phyloP scores from a whole-genome alignment of 2,113 vertebrate genomes.

The Chloropsis hardwickii region DNA sequence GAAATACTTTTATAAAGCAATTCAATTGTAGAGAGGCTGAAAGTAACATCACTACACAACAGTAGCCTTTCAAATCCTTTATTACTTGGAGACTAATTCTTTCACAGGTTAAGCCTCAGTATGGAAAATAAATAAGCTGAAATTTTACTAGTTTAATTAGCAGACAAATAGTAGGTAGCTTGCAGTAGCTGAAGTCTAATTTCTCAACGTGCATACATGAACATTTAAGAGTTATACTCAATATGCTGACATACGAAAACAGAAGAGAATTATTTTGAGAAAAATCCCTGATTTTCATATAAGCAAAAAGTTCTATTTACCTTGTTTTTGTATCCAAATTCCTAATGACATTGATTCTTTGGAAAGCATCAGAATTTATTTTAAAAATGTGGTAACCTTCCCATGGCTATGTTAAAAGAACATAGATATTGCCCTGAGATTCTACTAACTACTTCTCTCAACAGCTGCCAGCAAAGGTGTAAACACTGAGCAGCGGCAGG shows the following conservation, averaged over 20 bases:
- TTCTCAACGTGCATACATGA: background rate
- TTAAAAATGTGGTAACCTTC: background rate
- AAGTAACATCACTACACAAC: background rate
- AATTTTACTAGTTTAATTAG: background rate
- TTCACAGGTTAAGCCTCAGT: background rate
- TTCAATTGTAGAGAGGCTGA: conserved; percentile 6
- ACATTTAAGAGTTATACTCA: background rate
- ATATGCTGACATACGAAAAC: background rate
- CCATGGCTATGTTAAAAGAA: background rate
- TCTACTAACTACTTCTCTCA: background rate
- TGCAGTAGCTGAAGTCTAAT: background rate
- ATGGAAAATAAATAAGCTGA: background rate
- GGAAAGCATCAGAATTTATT: background rate
- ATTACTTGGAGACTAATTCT: background rate
- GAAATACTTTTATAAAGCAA: conserved; percentile 72
- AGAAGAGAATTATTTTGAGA: background rate
- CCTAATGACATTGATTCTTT: background rate
- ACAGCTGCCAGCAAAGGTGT: background rate
- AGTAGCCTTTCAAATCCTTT: background rate
- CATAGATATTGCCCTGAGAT: background rate
- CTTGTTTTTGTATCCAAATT: background rate
- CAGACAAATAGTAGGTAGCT: background rate
- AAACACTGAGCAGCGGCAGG: background rate
- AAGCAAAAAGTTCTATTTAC: background rate
- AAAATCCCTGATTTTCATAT: background rate